A percentile compares a stretch with the other conserved stretches of the same genome.
phyloP scores from a whole-genome alignment of 1,140 invertebrate species.

The Philotrypesis tridentata region DNA sequence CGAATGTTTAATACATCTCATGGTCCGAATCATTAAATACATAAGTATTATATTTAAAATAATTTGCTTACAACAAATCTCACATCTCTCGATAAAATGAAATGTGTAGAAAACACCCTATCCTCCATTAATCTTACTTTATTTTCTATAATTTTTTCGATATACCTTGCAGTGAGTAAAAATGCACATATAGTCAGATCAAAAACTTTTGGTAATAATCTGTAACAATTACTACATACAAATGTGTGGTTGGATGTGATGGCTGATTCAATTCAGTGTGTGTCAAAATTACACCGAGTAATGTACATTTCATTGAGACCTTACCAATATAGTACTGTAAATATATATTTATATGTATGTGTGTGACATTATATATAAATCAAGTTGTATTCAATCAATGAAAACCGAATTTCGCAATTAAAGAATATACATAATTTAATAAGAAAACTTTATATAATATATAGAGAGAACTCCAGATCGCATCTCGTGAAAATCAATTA shows the following conservation, averaged over 20 bases:
- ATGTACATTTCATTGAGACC: conserved; percentile 42
- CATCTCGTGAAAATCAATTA: conserved; percentile 48
- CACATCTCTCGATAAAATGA: conserved; percentile 46
- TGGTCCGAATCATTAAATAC: conserved; percentile 49
- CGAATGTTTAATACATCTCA: conserved; percentile 46
- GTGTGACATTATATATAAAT: conserved; percentile 22
- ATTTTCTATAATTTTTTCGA: conserved; percentile 32
- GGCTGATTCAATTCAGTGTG: conserved; percentile 19
- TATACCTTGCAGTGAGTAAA: conserved; percentile 43
- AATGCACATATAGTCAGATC: conserved; percentile 48
- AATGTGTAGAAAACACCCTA: conserved; percentile 48
- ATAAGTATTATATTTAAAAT: conserved; percentile 51
- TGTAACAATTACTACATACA: conserved; percentile 40
- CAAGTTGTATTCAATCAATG: conserved; percentile 24
- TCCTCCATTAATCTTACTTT: conserved; percentile 43
- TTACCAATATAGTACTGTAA: conserved; percentile 32
- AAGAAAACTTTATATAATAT: conserved; percentile 48
- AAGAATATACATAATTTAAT: conserved; percentile 49
- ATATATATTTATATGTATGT: conserved; percentile 18
- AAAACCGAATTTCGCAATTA: conserved; percentile 1
- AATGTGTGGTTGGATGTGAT: conserved; percentile 3
- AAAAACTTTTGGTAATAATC: conserved; percentile 39
- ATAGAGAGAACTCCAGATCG: conserved; percentile 48
- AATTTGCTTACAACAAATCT: conserved; percentile 51
- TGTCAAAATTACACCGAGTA: conserved; percentile 41